phyloP scores from a whole-genome alignment of 2,888 invertebrate species.

The Drosophila algonquin region DNA sequence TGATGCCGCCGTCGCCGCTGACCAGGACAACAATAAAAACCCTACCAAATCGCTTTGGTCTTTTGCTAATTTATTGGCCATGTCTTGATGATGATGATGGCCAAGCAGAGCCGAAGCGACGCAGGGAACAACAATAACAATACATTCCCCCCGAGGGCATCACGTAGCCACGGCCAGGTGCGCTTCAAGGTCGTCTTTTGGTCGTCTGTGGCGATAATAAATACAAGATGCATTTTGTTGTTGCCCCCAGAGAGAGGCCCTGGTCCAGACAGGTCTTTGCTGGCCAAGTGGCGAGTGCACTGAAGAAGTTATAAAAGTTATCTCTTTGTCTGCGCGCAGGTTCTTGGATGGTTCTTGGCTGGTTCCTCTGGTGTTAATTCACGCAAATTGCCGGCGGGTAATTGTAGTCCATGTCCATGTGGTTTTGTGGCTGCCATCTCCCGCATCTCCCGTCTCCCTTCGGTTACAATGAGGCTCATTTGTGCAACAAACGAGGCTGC shows the following conservation, averaged over 20 bases:
- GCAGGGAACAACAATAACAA: constrained; percentile 27
- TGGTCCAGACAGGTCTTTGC: background rate
- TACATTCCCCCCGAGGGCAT: constrained; percentile 35
- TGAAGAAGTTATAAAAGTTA: constrained; percentile 66
- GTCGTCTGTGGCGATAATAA: constrained; percentile 59
- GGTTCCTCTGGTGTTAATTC: constrained; percentile 66
- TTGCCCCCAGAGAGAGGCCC: constrained; percentile 18
- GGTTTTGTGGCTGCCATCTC: constrained; percentile 9
- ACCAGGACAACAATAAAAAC: constrained; percentile 62
- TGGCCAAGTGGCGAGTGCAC: background rate
- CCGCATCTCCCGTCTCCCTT: background rate
- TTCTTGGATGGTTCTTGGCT: constrained; percentile 4
- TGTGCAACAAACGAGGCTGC: constrained; percentile 64
- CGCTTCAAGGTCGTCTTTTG: constrained; percentile 63
- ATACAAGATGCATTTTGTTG: constrained; percentile 60
- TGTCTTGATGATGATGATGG: constrained; percentile 47
- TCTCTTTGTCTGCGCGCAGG: constrained; percentile 20
- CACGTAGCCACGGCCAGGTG: constrained; percentile 42
- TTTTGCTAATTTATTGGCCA: constrained; percentile 73
- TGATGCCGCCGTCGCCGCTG: constrained; percentile 34
- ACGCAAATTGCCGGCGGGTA: constrained; percentile 73
- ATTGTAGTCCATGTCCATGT: constrained; percentile 62
- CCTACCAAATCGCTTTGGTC: constrained; percentile 61
- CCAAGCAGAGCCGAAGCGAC: background rate
- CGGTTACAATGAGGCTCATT: constrained; percentile 72